Evolutionary conservation across 1,140 invertebrate genomes (phyloP).

Genomic region (Zaprionus africanus): DNA sequence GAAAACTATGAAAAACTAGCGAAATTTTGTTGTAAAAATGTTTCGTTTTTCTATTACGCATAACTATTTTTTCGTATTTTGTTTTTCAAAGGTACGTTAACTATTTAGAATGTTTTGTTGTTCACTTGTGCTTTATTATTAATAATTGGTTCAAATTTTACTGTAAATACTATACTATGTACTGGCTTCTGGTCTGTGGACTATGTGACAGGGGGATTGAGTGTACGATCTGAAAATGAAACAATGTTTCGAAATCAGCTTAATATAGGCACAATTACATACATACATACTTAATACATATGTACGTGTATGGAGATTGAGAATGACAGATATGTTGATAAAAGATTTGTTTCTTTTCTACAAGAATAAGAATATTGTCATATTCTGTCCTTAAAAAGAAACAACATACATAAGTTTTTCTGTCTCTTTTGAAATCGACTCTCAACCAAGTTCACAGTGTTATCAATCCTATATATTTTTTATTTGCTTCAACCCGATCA

Average conservation of each 20-base stretch:
- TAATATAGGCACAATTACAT: neutral
- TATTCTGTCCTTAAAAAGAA: constrained; percentile 5
- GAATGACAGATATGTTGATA: constrained; percentile 48
- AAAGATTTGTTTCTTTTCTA: constrained; percentile 29
- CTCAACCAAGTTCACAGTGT: neutral
- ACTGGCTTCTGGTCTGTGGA: neutral
- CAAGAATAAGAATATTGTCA: constrained; percentile 59
- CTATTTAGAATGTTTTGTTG: constrained; percentile 63
- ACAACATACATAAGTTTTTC: neutral
- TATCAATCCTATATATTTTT: neutral
- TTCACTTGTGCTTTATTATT: constrained; percentile 52
- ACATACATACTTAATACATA: neutral
- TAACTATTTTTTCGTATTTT: constrained; percentile 30
- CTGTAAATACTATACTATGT: neutral
- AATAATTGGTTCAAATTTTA: constrained; percentile 66
- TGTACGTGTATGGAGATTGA: neutral
- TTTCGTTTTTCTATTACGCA: constrained; percentile 7
- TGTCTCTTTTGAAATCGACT: neutral
- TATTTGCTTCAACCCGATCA: neutral
- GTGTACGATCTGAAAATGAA: constrained; percentile 9
- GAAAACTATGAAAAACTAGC: constrained; percentile 18
- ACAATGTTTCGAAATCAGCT: neutral
- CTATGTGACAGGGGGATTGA: constrained; percentile 11
- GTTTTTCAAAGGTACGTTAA: constrained; percentile 49
- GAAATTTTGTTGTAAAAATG: constrained; percentile 7